Evolutionary conservation across 2,888 invertebrate species (phyloP).

Genomic region (Amblyteles armatorius): DNA sequence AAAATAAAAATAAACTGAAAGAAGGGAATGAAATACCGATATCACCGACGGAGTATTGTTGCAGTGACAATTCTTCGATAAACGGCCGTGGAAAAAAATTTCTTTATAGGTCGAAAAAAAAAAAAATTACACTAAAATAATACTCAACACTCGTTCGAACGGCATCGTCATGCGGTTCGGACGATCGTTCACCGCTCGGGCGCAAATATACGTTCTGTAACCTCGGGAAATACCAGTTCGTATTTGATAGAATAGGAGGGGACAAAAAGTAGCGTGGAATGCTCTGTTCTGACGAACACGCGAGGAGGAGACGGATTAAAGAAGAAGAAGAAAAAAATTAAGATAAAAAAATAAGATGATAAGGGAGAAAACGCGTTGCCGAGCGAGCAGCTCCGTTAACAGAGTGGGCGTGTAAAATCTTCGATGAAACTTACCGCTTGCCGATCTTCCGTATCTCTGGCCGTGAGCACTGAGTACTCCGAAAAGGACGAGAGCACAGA

Average conservation of each 20-base stretch:
- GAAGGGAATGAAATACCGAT: not conserved
- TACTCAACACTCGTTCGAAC: not conserved
- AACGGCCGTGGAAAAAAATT: not conserved
- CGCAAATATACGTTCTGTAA: not conserved
- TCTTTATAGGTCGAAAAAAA: not conserved
- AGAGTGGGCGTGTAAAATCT: slow-evolving; percentile 21
- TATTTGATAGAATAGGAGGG: not conserved
- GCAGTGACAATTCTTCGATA: not conserved
- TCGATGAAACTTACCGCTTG: slow-evolving; percentile 55
- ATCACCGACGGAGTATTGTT: not conserved
- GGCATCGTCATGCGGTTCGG: not conserved
- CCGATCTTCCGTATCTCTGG: slow-evolving; percentile 52
- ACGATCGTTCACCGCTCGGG: slow-evolving; percentile 12
- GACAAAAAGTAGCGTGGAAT: not conserved
- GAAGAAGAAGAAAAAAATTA: slow-evolving; percentile 3
- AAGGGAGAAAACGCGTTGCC: slow-evolving; percentile 29
- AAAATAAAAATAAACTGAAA: not conserved
- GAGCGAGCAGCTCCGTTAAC: not conserved
- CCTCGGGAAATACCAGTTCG: slow-evolving; percentile 18
- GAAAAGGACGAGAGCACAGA: slow-evolving; percentile 62
- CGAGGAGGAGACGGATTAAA: not conserved
- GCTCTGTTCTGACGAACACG: not conserved
- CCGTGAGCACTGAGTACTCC: slow-evolving; percentile 61
- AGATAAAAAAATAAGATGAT: slow-evolving; percentile 1
- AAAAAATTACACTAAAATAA: not conserved